Conservation (phyloP, 2,113 vertebrate genomes). For the Alligator mississippiensis region DNA sequence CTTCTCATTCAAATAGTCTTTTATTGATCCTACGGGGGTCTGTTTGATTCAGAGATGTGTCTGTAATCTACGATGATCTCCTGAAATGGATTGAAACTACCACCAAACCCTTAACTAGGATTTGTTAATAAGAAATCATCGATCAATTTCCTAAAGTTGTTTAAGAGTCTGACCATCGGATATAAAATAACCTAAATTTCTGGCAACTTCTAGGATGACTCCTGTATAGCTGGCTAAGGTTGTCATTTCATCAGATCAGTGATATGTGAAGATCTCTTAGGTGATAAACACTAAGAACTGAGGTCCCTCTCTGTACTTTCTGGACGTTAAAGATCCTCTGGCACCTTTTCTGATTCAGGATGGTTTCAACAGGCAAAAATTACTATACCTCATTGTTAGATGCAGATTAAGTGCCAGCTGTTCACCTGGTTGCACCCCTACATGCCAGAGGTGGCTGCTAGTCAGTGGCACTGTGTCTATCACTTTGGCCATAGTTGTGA, state of each 20-base stretch:
- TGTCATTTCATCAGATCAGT: too few relatives aligned
- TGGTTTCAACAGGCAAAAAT: too few relatives aligned
- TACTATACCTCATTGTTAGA: too few relatives aligned
- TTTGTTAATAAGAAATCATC: background rate
- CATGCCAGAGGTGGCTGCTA: background rate
- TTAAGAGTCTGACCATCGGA: background rate
- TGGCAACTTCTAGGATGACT: background rate
- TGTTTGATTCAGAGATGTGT: background rate
- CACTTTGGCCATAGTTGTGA: too few relatives aligned
- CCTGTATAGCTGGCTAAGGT: background rate
- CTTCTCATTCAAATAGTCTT: background rate
- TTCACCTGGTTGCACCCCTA: too few relatives aligned
- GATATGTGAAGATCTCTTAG: too few relatives aligned
- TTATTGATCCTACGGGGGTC: background rate
- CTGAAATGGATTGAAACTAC: background rate
- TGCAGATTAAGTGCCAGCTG: too few relatives aligned
- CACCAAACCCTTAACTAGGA: background rate
- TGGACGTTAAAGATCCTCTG: too few relatives aligned
- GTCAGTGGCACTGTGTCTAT: too few relatives aligned
- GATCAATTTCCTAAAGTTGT: background rate
- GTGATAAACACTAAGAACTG: too few relatives aligned
- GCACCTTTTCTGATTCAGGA: too few relatives aligned
- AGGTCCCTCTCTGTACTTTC: too few relatives aligned
- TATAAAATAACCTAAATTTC: background rate
- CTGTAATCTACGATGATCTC: background rate